A percentile compares a stretch with the other conserved stretches of the same genome.
Conservation (phyloP, 1,140 invertebrate genomes). For the Aphidius gifuensis region DNA sequence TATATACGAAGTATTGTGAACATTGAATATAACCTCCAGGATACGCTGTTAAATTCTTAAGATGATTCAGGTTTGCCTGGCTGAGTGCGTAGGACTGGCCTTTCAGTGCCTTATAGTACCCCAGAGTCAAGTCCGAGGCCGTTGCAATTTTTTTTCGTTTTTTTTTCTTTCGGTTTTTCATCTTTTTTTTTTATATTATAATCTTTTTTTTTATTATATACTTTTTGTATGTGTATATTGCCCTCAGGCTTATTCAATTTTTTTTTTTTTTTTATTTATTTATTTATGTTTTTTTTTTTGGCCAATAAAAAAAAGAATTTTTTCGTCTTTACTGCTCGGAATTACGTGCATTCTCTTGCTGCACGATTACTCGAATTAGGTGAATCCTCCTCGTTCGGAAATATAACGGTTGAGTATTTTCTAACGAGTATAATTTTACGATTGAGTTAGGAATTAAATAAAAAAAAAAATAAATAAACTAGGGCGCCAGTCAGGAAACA, state of each 20-base stretch:
- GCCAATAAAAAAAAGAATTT: too few relatives aligned
- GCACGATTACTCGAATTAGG: slow-evolving; percentile 9
- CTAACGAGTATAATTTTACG: slow-evolving; percentile 15
- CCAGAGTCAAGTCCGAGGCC: slow-evolving; percentile 32
- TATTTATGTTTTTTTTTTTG: too few relatives aligned
- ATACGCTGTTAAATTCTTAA: slow-evolving; percentile 23
- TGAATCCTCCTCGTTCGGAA: slow-evolving; percentile 3
- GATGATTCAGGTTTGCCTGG: slow-evolving; percentile 26
- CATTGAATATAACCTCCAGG: slow-evolving; percentile 6
- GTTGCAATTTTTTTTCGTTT: slow-evolving; percentile 25
- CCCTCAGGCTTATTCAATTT: too few relatives aligned
- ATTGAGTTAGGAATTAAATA: background rate
- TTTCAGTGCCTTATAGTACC: background rate
- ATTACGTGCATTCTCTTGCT: background rate
- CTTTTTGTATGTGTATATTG: too few relatives aligned
- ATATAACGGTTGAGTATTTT: slow-evolving; percentile 12
- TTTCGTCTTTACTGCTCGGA: background rate
- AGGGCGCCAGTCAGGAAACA: background rate
- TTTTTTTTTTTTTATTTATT: too few relatives aligned
- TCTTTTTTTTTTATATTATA: background rate
- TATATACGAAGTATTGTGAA: background rate
- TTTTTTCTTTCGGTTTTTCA: too few relatives aligned
- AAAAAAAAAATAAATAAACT: slow-evolving; percentile 1
- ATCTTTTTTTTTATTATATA: too few relatives aligned
- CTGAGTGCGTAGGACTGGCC: slow-evolving; percentile 14